Evolutionary conservation across 2,113 vertebrate species (phyloP), one percentile per base, ranked within the genome.

Genomic region (Casuarius casuarius): DNA sequence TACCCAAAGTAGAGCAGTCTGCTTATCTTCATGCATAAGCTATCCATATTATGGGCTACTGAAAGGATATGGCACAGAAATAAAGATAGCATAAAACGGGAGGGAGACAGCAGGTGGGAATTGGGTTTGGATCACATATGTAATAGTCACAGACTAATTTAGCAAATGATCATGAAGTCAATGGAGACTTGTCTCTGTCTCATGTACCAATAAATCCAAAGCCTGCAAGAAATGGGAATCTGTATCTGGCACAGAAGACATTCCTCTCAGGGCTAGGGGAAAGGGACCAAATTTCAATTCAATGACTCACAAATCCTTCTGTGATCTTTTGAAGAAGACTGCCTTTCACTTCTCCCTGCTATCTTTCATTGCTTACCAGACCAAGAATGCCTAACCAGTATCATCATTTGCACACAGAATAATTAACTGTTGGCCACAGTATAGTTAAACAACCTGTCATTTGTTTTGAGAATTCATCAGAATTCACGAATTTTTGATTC

Each of bases 31-130:
- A 42, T 10, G 20, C 28, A 31, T 2, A 65, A 77, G 3, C 9
- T 59, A 7, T 20, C 26, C 15, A 9, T 44, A 4, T 1, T 12
- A 21, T 22, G 26, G 10, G 26, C 10, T 59, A 31, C 0, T 58
- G 72, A 44, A 12, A 42, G 28, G 9, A 22, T 17, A 21, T 15
- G 80, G 54, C 21, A 42, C 0, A 12, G 58, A 65, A 12, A 21
- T 1, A 74, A 3, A 84, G 31, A 8, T 1, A 21, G 20, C 20
- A 5, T 19, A 63, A 25, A 5, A 58, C 0, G 1, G 25, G 35
- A 42, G 16, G 46, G 17, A 72, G 13, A 23, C 5, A 49, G 51
- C 12, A 75, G 38, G 35, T 16, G 23, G 7, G 35, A 26, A 7
- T 3, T 33, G 12, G 25, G 8, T 38, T 66, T 73, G 77, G 25